Evolutionary conservation across 2,797 vertebrate genomes (phyloP).

Genomic region (Erithacus rubecula): DNA sequence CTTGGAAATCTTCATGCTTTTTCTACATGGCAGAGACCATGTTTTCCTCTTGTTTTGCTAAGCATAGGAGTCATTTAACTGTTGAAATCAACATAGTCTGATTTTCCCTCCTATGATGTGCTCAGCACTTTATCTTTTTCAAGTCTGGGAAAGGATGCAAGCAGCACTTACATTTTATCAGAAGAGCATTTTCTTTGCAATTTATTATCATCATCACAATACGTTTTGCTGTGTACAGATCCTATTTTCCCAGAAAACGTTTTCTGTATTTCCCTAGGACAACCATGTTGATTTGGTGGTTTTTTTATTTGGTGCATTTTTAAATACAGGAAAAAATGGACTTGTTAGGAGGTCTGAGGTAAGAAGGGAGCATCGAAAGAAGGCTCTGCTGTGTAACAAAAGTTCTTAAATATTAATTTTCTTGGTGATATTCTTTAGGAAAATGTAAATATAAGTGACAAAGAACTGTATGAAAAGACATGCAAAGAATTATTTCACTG

Average conservation of each 20-base stretch:
- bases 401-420: constrained; percentile 56
- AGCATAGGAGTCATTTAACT: neutral
- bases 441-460: constrained; percentile 16
- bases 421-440: constrained; percentile 26
- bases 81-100: neutral
- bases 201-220: neutral
- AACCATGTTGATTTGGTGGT: neutral
- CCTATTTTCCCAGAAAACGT: neutral
- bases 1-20: neutral
- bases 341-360: neutral
- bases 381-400: neutral
- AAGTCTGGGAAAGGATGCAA: neutral
- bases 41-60: neutral
- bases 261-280: neutral
- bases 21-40: neutral
- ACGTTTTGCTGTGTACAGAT: neutral
- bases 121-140: neutral
- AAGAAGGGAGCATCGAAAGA: neutral
- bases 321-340: neutral
- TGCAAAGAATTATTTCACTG: neutral
- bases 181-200: neutral
- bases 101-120: neutral
- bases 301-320: neutral
- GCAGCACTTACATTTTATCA: neutral
- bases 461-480: constrained; percentile 34